These are phyloP conservation scores for Anarhynchus alexandrinus DNA, from an alignment of 2,113 vertebrate genomes.

Conservation along the genomic window DNA sequence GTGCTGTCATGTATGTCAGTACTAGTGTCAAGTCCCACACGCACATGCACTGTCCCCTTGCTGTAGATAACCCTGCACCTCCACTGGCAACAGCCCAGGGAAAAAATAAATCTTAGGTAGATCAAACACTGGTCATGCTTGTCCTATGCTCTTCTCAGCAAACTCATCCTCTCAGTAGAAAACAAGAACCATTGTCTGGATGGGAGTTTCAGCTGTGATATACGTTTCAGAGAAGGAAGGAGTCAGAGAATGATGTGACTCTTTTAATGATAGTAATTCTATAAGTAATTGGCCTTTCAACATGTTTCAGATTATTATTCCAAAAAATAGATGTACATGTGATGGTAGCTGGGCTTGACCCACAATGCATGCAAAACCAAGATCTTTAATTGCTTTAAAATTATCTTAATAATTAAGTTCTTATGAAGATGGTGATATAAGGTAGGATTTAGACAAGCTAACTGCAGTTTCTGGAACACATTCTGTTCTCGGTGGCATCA, in stretches of 20 bases:
- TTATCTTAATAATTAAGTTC: neutral
- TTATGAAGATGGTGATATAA: neutral
- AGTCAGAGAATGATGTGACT: neutral
- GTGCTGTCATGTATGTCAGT: neutral
- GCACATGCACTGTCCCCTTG: neutral
- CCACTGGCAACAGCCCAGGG: neutral
- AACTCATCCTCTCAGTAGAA: neutral
- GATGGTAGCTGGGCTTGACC: neutral
- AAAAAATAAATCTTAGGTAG: neutral
- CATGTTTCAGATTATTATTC: neutral
- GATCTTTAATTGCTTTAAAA: neutral
- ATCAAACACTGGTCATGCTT: neutral
- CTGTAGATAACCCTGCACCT: neutral
- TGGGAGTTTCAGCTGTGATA: neutral
- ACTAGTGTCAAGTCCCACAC: neutral
- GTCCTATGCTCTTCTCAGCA: neutral
- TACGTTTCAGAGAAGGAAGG: neutral
- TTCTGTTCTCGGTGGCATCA: neutral
- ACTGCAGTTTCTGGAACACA: neutral
- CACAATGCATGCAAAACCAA: neutral
- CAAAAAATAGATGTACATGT: neutral
- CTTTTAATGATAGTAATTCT: neutral
- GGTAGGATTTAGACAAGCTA: neutral
- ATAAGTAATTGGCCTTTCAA: neutral
- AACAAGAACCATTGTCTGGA: neutral